Evolutionary conservation across 2,113 vertebrate species (phyloP).

Genomic region (Colius striatus): DNA sequence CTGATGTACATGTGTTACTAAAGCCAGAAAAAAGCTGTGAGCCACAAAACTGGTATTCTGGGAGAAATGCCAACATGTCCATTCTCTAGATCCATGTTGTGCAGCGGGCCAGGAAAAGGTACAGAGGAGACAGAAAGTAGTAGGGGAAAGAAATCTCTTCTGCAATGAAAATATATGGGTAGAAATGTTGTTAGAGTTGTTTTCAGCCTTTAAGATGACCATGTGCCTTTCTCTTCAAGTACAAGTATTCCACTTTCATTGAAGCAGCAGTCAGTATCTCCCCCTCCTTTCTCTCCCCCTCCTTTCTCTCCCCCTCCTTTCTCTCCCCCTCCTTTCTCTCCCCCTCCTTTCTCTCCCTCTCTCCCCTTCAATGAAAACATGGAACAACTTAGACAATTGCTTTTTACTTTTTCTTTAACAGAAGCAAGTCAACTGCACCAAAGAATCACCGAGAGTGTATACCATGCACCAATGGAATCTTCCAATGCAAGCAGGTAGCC

Average conservation of each 20-base stretch:
- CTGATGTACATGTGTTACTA: background rate
- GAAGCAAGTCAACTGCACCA: slow-evolving; percentile 90
- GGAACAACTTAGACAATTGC: background rate
- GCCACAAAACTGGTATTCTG: background rate
- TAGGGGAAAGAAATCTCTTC: background rate
- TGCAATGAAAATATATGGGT: background rate
- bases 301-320: too few species aligned
- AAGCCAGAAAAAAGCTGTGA: background rate
- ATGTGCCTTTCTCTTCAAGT: background rate
- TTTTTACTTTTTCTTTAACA: slow-evolving; percentile 66
- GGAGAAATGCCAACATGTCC: background rate
- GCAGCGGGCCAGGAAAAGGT: background rate
- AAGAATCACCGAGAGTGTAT: slow-evolving; percentile 85
- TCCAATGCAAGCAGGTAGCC: slow-evolving; percentile 74
- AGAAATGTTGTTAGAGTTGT: background rate
- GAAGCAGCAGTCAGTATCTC: background rate
- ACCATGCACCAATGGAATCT: slow-evolving; percentile 84
- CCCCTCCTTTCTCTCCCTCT: background rate
- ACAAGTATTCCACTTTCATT: background rate
- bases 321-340: too few species aligned
- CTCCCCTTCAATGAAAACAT: background rate
- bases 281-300: too few species aligned
- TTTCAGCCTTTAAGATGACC: background rate
- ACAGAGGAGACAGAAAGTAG: background rate
- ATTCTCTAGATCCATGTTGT: background rate